Evolutionary conservation across 2,888 invertebrate genomes (phyloP).

Genomic region (Dasypogon diadema): DNA sequence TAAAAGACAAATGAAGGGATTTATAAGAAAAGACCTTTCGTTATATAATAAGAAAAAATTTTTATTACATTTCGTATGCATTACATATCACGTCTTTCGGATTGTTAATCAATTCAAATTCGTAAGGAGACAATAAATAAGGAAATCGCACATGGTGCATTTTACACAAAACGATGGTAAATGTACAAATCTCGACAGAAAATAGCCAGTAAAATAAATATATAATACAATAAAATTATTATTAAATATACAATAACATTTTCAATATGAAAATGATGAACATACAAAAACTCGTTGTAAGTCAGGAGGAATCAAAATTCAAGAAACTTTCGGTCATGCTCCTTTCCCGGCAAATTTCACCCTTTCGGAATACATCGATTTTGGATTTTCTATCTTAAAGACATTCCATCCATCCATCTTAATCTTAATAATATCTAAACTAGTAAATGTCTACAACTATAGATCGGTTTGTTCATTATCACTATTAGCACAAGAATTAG

Average conservation of each 20-base stretch:
- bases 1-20: neutral
- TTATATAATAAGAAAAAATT: constrained; percentile 10
- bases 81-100: constrained; percentile 35
- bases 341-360: no score
- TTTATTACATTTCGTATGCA: constrained; percentile 35
- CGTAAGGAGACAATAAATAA: constrained; percentile 8
- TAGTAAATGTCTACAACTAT: constrained; percentile 72
- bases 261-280: constrained; percentile 49
- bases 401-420: no score
- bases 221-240: constrained; percentile 37
- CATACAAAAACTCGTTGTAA: no score
- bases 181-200: no score
- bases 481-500: constrained; percentile 63
- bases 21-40: neutral
- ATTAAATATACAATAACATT: constrained; percentile 20
- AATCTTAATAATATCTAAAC: neutral
- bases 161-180: neutral
- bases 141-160: neutral
- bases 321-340: constrained; percentile 10
- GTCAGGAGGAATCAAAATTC: neutral
- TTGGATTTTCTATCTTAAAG: neutral
- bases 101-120: constrained; percentile 30
- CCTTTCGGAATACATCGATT: constrained; percentile 30
- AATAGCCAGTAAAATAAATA: constrained; percentile 13
- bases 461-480: constrained; percentile 65